Base-by-base conservation (phyloP, 2,113 vertebrate genomes). In the Chaetorhynchus papuensis region DNA sequence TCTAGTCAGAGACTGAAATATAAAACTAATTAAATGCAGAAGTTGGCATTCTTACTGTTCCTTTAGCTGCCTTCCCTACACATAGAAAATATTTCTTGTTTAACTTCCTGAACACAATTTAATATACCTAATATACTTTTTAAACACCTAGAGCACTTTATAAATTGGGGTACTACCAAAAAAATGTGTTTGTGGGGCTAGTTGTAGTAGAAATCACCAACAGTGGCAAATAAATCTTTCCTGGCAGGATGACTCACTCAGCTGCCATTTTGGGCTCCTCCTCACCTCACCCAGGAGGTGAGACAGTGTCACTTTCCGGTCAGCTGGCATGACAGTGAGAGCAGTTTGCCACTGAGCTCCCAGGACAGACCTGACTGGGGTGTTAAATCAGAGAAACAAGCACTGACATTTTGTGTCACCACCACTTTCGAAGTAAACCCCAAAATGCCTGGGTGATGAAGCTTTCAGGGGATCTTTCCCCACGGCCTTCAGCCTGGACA, bases 371-470 rank as follows among this genome's bases (percentile, higher is more conserved):
- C 60, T 53, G 26, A 23, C 44, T 2, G 2, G 33, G 11, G 15
- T 50, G 23, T 76, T 65, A 78, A 74, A 77, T 35, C 21, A 31
- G 74, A 76, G 70, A 63, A 76, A 66, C 1, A 2, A 86, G 20
- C 9, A 2, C 13, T 0, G 0, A 30, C 23, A 30, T 61, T 81
- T 72, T 0, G 0, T 42, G 11, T 24, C 41, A 30, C 27, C 3
- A 0, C 41, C 11, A 47, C 77, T 83, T 66, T 83, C 1, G 1
- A 72, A 80, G 35, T 33, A 79, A 89, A 59, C 27, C 44, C 37
- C 18, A 13, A 69, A 61, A 35, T 21, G 12, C 3, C 61, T 59
- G 33, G 13, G 18, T 65, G 53, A 13, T 47, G 47, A 50, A 85
- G 20, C 15, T 85, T 68, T 35, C 5, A 7, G 42, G 23, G 30